Evolutionary conservation across 2,888 invertebrate genomes (phyloP).

Genomic region (Melipona bicolor): DNA sequence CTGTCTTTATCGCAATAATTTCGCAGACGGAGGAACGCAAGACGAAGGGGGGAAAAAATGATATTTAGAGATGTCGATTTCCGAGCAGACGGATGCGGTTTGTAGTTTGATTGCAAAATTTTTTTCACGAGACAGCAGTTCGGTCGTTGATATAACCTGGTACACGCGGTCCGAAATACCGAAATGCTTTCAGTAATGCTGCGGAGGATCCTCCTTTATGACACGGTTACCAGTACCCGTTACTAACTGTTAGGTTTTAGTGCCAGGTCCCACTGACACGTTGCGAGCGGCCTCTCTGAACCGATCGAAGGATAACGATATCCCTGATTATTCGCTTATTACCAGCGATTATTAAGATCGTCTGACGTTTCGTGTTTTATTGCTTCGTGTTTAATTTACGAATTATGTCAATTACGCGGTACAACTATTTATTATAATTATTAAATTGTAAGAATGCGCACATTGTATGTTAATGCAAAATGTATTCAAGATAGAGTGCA

Average conservation of each 20-base stretch:
- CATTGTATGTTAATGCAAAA: too few relatives aligned
- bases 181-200: conserved; percentile 60
- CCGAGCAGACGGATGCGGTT: background rate
- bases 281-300: conserved; percentile 57
- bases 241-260: conserved; percentile 71
- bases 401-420: too few relatives aligned
- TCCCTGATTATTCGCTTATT: conserved; percentile 11
- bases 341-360: too few relatives aligned
- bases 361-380: too few relatives aligned
- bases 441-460: too few relatives aligned
- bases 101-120: background rate
- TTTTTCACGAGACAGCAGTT: conserved; percentile 10
- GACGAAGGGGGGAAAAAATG: too few relatives aligned
- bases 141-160: conserved; percentile 29
- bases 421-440: too few relatives aligned
- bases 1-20: too few relatives aligned
- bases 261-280: conserved; percentile 69
- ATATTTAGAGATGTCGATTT: background rate
- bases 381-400: too few relatives aligned
- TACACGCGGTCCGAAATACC: conserved; percentile 60
- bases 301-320: conserved; percentile 47
- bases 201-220: conserved; percentile 70
- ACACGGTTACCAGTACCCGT: conserved; percentile 71
- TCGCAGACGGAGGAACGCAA: too few relatives aligned
- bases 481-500: too few relatives aligned